phyloP scores from a whole-genome alignment of 2,113 vertebrate species.

The Oenanthe oenanthe region DNA sequence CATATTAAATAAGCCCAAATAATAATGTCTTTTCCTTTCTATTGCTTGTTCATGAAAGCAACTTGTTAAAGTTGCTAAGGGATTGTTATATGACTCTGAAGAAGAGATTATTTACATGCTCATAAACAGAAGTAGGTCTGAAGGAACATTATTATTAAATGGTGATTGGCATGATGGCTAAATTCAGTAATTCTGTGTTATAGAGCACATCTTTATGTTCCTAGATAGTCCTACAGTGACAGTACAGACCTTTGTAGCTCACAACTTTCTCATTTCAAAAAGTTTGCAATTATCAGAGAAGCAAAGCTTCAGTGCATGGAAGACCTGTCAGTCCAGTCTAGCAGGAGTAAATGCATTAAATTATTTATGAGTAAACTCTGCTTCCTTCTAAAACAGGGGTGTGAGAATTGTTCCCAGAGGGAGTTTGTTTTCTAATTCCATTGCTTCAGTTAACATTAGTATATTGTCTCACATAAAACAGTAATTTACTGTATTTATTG shows the following conservation, averaged over 20 bases:
- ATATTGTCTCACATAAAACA: conserved; percentile 70
- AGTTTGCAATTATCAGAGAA: conserved; percentile 46
- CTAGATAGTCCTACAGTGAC: neutral
- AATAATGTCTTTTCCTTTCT: neutral
- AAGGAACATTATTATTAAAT: neutral
- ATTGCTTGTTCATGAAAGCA: neutral
- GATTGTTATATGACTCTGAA: neutral
- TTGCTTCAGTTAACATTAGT: conserved; percentile 68
- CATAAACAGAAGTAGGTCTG: neutral
- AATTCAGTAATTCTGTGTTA: neutral
- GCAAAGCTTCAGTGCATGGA: conserved; percentile 22
- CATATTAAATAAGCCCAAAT: neutral
- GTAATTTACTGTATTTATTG: conserved; percentile 73
- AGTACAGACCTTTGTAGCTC: neutral
- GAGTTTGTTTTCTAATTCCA: conserved; percentile 69
- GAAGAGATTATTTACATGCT: neutral
- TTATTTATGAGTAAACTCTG: conserved; percentile 64
- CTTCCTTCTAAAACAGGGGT: conserved; percentile 66
- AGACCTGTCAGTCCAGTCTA: conserved; percentile 69
- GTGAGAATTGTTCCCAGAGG: conserved; percentile 72
- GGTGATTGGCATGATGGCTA: neutral
- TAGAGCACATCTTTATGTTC: neutral
- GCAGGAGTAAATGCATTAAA: conserved; percentile 56
- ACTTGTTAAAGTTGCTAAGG: neutral
- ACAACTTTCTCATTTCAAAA: conserved; percentile 42